A percentile compares a stretch with the other conserved stretches of the same genome.
Evolutionary conservation across 2,888 invertebrate genomes (phyloP).

Genomic region (Phaonia tiefii): DNA sequence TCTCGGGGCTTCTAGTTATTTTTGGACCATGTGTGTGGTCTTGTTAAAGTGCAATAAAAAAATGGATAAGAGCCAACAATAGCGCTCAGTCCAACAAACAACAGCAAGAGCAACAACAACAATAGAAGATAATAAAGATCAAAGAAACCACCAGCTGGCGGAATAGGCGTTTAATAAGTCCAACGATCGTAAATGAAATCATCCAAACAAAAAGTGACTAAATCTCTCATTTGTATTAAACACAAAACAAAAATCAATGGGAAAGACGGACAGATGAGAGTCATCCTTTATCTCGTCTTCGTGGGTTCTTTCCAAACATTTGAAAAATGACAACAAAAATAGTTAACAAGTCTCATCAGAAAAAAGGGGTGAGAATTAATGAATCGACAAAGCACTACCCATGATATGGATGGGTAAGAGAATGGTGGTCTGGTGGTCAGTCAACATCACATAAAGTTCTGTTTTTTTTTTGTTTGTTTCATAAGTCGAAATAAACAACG

Average conservation of each 20-base stretch:
- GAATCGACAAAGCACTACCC: background rate
- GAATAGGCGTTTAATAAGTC: constrained; percentile 65
- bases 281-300: constrained; percentile 16
- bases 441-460: background rate
- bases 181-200: constrained; percentile 72
- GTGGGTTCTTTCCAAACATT: constrained; percentile 37
- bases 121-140: constrained; percentile 55
- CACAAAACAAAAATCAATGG: constrained; percentile 19
- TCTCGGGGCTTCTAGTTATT: background rate
- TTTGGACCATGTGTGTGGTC: constrained; percentile 58
- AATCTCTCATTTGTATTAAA: constrained; percentile 50
- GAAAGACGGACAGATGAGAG: no score
- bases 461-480: constrained; percentile 34
- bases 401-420: no score
- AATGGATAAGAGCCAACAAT: constrained; percentile 54
- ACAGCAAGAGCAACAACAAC: constrained; percentile 36
- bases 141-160: constrained; percentile 55
- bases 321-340: constrained; percentile 61
- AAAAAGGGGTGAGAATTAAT: constrained; percentile 36
- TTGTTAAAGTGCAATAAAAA: constrained; percentile 66
- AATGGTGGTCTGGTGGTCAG: constrained; percentile 3
- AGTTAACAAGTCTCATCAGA: constrained; percentile 48
- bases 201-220: constrained; percentile 61
- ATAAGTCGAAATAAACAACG: constrained; percentile 36
- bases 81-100: no score